These are phyloP conservation scores for Psephotus haematonotus DNA, from an alignment of 2,113 vertebrate genomes.

Conservation along the genomic window DNA sequence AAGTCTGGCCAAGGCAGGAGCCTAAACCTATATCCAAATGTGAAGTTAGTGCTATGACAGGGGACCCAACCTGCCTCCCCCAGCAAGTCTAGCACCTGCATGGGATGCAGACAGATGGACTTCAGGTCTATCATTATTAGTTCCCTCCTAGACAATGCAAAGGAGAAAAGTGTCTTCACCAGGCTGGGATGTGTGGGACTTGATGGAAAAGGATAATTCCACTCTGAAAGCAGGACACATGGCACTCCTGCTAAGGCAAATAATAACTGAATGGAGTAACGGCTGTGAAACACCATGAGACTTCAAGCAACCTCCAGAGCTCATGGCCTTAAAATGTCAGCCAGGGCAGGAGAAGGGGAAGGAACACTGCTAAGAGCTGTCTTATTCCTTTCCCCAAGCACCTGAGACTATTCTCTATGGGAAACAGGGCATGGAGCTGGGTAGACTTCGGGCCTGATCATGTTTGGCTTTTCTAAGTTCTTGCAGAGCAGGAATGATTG, in stretches of 20 bases:
- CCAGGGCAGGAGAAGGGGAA: not conserved
- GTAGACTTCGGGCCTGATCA: not conserved
- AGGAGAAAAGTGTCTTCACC: not conserved
- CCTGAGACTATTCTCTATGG: not conserved
- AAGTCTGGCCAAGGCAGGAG: not conserved
- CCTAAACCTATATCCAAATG: not conserved
- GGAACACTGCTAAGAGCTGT: not conserved
- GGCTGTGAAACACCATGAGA: not conserved
- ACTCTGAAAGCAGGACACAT: not conserved
- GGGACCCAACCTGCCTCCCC: not conserved
- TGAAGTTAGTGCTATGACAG: not conserved
- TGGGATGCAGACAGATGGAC: not conserved
- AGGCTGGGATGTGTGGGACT: not conserved
- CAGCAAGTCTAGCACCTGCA: not conserved
- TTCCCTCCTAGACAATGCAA: not conserved
- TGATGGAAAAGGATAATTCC: not conserved
- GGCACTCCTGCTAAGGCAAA: not conserved
- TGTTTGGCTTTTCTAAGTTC: not conserved
- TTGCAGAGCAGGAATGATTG: not conserved
- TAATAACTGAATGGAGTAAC: accelerated
- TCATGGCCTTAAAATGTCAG: not conserved
- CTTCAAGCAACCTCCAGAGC: not conserved
- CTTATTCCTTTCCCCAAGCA: not conserved
- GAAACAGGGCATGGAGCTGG: not conserved
- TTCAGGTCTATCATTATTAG: not conserved